Percentiles rank a stretch among this genome's conserved stretches.
phyloP scores from a whole-genome alignment of 2,113 vertebrate genomes.

The Myiagra hebetior region DNA sequence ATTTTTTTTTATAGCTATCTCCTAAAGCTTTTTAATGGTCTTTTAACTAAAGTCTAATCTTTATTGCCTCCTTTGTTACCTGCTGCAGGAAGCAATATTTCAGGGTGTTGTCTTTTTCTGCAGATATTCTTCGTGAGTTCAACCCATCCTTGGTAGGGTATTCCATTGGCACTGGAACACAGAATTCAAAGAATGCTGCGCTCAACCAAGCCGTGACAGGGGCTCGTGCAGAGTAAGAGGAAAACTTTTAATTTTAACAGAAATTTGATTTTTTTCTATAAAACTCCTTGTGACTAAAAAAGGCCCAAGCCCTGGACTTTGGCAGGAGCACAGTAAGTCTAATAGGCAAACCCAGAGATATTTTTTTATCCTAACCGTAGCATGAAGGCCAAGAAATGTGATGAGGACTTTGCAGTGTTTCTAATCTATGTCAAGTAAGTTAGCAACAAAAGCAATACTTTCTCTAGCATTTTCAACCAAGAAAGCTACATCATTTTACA shows the following conservation, averaged over 20 bases:
- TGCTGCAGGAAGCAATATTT: not conserved
- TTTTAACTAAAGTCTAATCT: not conserved
- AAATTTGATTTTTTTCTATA: not conserved
- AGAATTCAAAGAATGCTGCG: not conserved
- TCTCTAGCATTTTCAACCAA: not conserved
- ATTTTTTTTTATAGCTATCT: not conserved
- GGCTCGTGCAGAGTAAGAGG: slow-evolving; percentile 42
- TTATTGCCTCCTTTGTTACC: not conserved
- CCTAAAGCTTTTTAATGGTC: not conserved
- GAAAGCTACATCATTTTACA: not conserved
- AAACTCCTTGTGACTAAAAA: not conserved
- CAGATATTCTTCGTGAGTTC: slow-evolving; percentile 79
- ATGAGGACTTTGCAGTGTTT: not conserved
- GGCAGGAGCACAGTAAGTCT: not conserved
- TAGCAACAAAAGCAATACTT: not conserved
- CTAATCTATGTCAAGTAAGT: not conserved
- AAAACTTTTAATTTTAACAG: not conserved
- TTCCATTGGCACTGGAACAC: slow-evolving; percentile 55
- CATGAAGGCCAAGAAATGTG: not conserved
- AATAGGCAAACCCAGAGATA: not conserved
- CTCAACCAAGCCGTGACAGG: slow-evolving; percentile 77
- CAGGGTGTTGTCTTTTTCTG: slow-evolving; percentile 16
- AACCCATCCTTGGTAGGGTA: slow-evolving; percentile 72
- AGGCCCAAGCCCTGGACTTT: not conserved
- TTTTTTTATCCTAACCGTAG: not conserved